Evolutionary conservation across 2,797 vertebrate genomes (phyloP), one percentile per base, ranked within the genome.

Genomic region (Apogon hyalosoma): DNA sequence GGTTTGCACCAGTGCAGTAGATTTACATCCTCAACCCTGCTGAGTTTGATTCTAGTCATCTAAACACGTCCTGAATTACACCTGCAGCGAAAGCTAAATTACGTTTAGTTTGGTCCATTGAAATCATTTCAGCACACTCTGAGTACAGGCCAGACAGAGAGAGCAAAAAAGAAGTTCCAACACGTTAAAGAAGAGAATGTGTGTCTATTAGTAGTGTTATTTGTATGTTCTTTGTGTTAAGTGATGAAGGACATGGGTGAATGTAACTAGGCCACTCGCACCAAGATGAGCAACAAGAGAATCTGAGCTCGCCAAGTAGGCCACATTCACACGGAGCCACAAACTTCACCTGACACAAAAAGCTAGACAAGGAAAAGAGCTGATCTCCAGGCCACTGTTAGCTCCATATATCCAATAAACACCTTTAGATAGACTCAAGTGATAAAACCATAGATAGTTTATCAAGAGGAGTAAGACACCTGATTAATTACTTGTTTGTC

Each of bases 201-300:
- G 11, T 11, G 9, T 15, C 16, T 38, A 13, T 49, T 12, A 36
- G 13, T 0, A 10, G 12, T 55, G 15, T 54, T 59, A 74, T 40
- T 21, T 4, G 6, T 21, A 21, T 4, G 46, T 6, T 33, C 4
- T 24, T 2, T 2, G 24, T 74, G 55, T 75, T 40, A 69, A 52
- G 15, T 2, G 62, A 74, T 53, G 49, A 69, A 82, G 78, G 61
- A 60, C 69, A 15, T 0, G 11, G 16, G 7, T 33, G 31, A 33
- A 48, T 9, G 49, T 50, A 82, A 76, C 56, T 79, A 76, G 86
- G 86, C 63, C 81, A 78, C 39, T 24, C 1, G 28, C 72, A 61
- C n/a, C 63, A 16, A 10, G 70, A 16, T 36, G 69, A 74, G 56
- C 3, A 73, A 61, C 70, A 55, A 62, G 63, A 51, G 49, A 69